Conservation (phyloP, 1,140 invertebrate species). For the Heliconius hewitsoni region DNA sequence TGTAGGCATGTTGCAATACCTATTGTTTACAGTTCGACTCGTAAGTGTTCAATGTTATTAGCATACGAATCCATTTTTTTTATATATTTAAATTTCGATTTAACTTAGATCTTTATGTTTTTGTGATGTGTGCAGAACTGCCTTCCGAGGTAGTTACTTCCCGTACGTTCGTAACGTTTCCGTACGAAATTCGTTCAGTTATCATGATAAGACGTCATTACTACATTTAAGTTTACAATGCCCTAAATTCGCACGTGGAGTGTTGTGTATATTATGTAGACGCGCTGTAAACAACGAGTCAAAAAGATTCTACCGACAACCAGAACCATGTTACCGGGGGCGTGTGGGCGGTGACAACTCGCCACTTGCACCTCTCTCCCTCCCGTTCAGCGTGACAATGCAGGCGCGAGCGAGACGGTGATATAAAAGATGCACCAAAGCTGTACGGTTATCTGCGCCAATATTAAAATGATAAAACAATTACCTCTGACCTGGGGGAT, state of each 20-base stretch:
- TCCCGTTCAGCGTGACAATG: constrained; percentile 36
- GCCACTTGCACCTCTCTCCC: constrained; percentile 52
- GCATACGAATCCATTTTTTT: background rate
- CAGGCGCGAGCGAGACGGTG: constrained; percentile 50
- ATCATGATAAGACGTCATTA: background rate
- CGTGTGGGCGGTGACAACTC: constrained; percentile 60
- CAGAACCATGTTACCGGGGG: constrained; percentile 51
- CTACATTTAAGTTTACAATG: constrained; percentile 11
- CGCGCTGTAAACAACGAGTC: constrained; percentile 32
- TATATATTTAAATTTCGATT: background rate
- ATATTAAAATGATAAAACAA: constrained; percentile 60
- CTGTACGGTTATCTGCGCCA: constrained; percentile 44
- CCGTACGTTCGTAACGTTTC: too few species aligned
- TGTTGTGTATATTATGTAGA: constrained; percentile 24
- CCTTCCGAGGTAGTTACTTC: too few species aligned
- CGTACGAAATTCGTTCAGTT: background rate
- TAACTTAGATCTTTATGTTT: background rate
- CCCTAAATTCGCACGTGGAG: constrained; percentile 18
- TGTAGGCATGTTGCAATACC: constrained; percentile 39
- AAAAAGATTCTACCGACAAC: constrained; percentile 54
- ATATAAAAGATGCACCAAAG: constrained; percentile 47
- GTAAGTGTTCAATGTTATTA: background rate
- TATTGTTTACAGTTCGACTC: constrained; percentile 41
- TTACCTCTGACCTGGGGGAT: constrained; percentile 61
- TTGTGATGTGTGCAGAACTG: too few species aligned